Percentiles rank a stretch among this genome's conserved stretches.
Conservation (phyloP, 2,113 vertebrate species). For the Chitala chitala region DNA sequence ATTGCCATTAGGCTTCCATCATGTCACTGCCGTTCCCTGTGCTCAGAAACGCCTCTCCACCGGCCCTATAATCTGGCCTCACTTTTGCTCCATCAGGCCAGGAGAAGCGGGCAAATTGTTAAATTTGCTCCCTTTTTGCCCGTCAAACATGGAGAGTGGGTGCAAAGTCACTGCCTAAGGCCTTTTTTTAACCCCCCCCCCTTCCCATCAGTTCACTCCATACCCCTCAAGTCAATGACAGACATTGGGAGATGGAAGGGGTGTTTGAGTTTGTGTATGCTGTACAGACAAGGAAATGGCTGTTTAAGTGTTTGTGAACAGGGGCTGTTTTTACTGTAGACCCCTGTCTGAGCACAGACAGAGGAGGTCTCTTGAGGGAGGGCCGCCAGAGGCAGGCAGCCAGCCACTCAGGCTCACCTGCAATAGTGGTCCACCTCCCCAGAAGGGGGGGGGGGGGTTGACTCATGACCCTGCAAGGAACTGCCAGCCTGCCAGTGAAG, state of each 20-base stretch:
- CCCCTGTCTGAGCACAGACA: too few relatives aligned
- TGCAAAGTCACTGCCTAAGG: slow-evolving; percentile 30
- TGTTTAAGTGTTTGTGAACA: slow-evolving; percentile 34
- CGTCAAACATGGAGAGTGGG: slow-evolving; percentile 26
- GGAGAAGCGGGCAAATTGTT: slow-evolving; percentile 81
- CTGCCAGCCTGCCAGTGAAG: too few relatives aligned
- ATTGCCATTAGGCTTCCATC: slow-evolving; percentile 99
- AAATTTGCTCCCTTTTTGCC: slow-evolving; percentile 47
- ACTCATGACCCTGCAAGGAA: too few relatives aligned
- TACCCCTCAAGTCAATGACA: slow-evolving; percentile 35
- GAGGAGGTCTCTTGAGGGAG: too few relatives aligned
- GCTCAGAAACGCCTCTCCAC: slow-evolving; percentile 73
- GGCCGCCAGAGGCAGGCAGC: not conserved
- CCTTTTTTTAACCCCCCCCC: slow-evolving; percentile 15
- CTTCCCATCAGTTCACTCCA: slow-evolving; percentile 9
- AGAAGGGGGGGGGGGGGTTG: too few relatives aligned
- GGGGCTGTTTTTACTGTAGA: not conserved
- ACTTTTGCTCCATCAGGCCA: slow-evolving; percentile 91
- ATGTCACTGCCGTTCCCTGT: slow-evolving; percentile 88
- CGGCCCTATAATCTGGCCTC: slow-evolving; percentile 98
- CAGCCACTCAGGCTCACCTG: too few relatives aligned
- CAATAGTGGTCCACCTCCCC: too few relatives aligned
- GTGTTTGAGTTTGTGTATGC: slow-evolving; percentile 40
- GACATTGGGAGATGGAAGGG: slow-evolving; percentile 29
- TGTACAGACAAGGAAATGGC: slow-evolving; percentile 46